Conservation (phyloP, 2,113 vertebrate genomes). For the Motacilla alba region DNA sequence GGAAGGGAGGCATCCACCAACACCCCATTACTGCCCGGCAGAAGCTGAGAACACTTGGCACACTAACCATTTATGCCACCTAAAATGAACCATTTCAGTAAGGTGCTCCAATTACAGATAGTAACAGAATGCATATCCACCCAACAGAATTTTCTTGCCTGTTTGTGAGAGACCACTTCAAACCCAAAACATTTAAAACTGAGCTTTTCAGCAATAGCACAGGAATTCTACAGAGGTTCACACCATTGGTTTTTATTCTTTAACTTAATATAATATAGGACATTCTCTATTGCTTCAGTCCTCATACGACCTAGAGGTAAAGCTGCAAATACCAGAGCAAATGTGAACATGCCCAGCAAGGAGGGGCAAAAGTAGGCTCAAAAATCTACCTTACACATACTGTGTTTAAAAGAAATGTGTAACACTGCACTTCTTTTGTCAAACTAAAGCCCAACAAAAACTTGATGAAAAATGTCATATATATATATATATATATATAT, state of each 20-base stretch:
- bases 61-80: background rate
- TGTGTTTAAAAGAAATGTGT: background rate
- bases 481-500: too few relatives aligned
- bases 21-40: fast-evolving
- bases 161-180: background rate
- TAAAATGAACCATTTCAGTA: background rate
- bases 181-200: background rate
- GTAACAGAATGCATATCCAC: fast-evolving
- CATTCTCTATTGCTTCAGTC: background rate
- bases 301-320: background rate
- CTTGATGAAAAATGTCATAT: background rate
- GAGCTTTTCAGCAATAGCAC: background rate
- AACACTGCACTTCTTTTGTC: background rate
- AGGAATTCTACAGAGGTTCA: background rate
- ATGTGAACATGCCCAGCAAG: background rate
- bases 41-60: fast-evolving
- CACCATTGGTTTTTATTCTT: background rate
- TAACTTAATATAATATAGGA: background rate
- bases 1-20: background rate
- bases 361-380: background rate
- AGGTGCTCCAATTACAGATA: background rate
- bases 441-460: background rate
- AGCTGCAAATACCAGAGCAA: background rate
- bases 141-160: background rate
- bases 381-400: background rate